Evolutionary conservation across 2,113 vertebrate genomes (phyloP), one percentile per base, ranked within the genome.

Genomic region (Larimichthys crocea): DNA sequence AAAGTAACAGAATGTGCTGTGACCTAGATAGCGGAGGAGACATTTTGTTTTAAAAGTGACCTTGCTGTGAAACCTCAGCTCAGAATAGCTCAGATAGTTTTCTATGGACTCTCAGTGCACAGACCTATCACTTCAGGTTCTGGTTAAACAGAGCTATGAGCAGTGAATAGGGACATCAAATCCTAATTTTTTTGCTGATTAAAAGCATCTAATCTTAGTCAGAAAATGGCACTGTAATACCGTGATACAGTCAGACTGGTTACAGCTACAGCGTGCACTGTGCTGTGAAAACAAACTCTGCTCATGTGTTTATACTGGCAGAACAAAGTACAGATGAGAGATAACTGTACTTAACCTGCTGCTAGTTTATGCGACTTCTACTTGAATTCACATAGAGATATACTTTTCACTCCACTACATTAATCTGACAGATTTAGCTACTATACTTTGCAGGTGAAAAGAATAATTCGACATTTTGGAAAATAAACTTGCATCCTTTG

Each of bases 31-130:
- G 82, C 70, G 74, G 86, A 81, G 92, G 92, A 94, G 94, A 93
- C 92, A 91, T 95, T 95, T 94, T 94, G 94, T 95, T 95, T 95
- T 90, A 95, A 95, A 94, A 95, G 92, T 95, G 95, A 96, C 95
- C 95, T 96, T 95, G 95, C 92, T 90, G 91, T 86, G 88, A 89
- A 93, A 93, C 88, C 93, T 79, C 74, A 53, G 92, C 94, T 94
- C 92, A 95, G 94, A 95, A 95, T 96, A 96, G 93, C 93, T 93
- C 92, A 50, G 79, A 85, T 71, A 60, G 79, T 61, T 93, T 92
- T 81, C 85, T 62, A 55, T 42, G 75, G 85, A 86, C 88, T 90
- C 87, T 22, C 66, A 66, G 82, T 67, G 82, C 83, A 71, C 69
- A 79, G 70, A 76, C 71, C 60, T 50, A 71, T 85, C 67, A 63